These are phyloP conservation scores for Sesamia inferens DNA, from an alignment of 2,888 invertebrate species.

Conservation along the genomic window DNA sequence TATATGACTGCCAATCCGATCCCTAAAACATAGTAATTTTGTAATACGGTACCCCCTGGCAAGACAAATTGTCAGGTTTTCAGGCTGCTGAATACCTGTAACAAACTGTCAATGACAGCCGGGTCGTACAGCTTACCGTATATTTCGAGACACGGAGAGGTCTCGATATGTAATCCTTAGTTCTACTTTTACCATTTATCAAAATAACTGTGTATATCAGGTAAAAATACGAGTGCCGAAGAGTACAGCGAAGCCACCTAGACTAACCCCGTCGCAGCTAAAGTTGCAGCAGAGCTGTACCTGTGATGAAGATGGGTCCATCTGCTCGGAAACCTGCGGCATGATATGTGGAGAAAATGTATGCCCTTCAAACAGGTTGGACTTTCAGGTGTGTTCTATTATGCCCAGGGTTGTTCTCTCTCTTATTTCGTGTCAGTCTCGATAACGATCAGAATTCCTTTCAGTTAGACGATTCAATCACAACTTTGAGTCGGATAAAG, in stretches of 20 bases:
- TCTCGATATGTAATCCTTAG: not conserved
- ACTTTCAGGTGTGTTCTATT: constrained; percentile 73
- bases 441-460: not conserved
- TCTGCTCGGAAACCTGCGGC: constrained; percentile 83
- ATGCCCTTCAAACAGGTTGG: constrained; percentile 73
- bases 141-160: not conserved
- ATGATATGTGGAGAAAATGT: constrained; percentile 59
- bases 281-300: constrained; percentile 84
- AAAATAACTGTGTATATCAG: constrained; percentile 59
- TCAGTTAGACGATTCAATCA: not conserved
- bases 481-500: not conserved
- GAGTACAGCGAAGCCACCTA: constrained; percentile 85
- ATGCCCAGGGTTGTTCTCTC: no score
- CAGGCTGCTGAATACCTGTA: not conserved
- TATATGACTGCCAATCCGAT: not conserved
- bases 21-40: not conserved
- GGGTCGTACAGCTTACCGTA: not conserved
- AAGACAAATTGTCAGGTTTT: not conserved
- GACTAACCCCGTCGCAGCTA: constrained; percentile 81
- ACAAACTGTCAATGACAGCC: not conserved
- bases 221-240: constrained; percentile 91
- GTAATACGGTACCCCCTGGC: not conserved
- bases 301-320: constrained; percentile 82
- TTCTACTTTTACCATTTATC: not conserved
- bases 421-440: not conserved